Conservation (phyloP, 2,797 vertebrate species). For the Emydoidea blandingii region DNA sequence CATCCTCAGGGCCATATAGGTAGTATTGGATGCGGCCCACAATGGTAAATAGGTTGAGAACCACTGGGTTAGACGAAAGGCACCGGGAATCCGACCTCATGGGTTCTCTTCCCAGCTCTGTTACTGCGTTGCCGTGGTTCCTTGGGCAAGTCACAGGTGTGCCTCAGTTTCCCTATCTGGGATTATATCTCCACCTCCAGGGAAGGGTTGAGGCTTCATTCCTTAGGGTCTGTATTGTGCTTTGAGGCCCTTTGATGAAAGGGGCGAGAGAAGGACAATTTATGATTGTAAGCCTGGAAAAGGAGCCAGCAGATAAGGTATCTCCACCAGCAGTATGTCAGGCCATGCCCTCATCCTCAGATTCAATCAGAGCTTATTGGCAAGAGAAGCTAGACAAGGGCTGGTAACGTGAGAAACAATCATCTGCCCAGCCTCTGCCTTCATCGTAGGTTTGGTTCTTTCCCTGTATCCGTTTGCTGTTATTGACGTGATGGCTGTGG, state of each 20-base stretch:
- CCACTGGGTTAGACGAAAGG: neutral
- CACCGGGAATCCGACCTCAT: neutral
- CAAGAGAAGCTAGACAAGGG: neutral
- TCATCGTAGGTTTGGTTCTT: neutral
- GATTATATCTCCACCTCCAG: neutral
- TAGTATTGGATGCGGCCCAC: too few species aligned
- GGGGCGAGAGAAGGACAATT: neutral
- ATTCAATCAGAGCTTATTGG: neutral
- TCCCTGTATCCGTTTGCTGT: neutral
- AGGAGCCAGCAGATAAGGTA: neutral
- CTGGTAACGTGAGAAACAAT: neutral
- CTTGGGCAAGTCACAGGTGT: neutral
- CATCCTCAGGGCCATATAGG: too few species aligned
- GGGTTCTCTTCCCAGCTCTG: neutral
- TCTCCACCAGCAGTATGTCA: neutral
- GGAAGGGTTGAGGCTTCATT: rapidly evolving
- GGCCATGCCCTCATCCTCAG: neutral
- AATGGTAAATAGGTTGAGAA: neutral
- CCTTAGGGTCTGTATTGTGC: neutral
- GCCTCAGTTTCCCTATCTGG: neutral
- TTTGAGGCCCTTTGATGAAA: neutral
- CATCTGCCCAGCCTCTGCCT: neutral
- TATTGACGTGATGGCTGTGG: neutral
- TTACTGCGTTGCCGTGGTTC: neutral
- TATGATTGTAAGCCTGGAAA: neutral